Base-by-base conservation (phyloP, 1,140 invertebrate genomes). In the Drosophila nigromelanica region DNA sequence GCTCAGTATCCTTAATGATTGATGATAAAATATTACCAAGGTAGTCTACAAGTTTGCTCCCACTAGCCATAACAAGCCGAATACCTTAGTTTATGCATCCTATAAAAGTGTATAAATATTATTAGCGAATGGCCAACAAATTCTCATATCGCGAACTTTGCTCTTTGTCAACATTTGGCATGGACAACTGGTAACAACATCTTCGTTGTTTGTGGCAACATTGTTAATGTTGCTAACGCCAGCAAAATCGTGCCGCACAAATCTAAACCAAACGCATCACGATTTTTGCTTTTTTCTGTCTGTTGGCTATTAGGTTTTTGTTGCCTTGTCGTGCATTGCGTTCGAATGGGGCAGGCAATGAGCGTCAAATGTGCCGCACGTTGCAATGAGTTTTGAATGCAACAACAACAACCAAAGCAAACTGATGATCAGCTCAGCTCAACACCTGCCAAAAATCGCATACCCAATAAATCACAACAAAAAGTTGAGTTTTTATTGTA, bases 191-290 rank as follows among this genome's bases (percentile, higher is more conserved):
- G 47, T 5, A 51, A 27, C 24, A 42, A 55, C 66, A 51, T 50
- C 60, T 59, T 47, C 30, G 24, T 62, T 61, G 58, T 50, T 71
- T 73, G 55, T 73, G 63, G 64, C 72, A 70, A 70, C 56, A 70
- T 83, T 73, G 80, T 71, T 64, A 78, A 85, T 76, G 66, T 73
- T 63, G 75, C 74, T 78, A 77, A 70, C 61, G 55, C 73, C 51
- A 30, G 54, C 35, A 60, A 77, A 80, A 72, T 89, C 83, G 83
- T 89, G 83, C 83, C 56, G 69, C 67, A 72, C 73, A 64, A 89
- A 89, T 80, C 85, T 89, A 62, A 89, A 80, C 85, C 83, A 89
- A 89, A 89, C 82, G 76, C 76, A 73, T 77, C 83, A 89, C 83
- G 83, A 89, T 69, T 83, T 73, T 58, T 69, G 47, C 15, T 58